Evolutionary conservation across 2,797 vertebrate species (phyloP).

Genomic region (Siniperca undulata): DNA sequence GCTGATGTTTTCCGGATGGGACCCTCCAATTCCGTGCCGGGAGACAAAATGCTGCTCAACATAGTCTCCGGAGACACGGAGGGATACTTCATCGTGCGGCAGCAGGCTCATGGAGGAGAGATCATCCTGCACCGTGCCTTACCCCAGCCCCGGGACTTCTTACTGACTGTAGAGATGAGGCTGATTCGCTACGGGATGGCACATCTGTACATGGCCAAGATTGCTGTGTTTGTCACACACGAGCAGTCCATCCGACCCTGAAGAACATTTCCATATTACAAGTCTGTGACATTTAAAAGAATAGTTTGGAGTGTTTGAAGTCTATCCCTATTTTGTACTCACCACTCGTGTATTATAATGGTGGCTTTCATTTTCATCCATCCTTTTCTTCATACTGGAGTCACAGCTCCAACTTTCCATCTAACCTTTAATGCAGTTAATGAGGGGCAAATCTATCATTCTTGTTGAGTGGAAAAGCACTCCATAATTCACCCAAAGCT

Average conservation of each 20-base stretch:
- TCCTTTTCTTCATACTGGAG: slow-evolving; percentile 4
- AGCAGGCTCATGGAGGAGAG: slow-evolving; percentile 87
- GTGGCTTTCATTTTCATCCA: slow-evolving; percentile 10
- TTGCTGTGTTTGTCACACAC: slow-evolving; percentile 90
- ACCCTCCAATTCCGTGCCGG: slow-evolving; percentile 88
- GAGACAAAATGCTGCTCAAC: slow-evolving; percentile 89
- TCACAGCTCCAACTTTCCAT: background rate
- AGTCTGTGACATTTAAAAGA: background rate
- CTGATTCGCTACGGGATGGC: slow-evolving; percentile 87
- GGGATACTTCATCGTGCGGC: slow-evolving; percentile 88
- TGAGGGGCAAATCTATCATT: background rate
- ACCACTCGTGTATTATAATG: background rate
- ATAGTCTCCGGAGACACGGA: slow-evolving; percentile 90
- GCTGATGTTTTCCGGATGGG: slow-evolving; percentile 93
- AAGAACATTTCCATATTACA: slow-evolving; percentile 39
- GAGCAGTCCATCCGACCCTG: slow-evolving; percentile 70
- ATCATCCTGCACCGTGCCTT: slow-evolving; percentile 87
- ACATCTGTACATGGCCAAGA: slow-evolving; percentile 90
- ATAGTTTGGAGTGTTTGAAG: background rate
- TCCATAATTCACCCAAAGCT: background rate
- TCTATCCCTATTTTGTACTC: background rate
- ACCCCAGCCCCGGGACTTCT: slow-evolving; percentile 88
- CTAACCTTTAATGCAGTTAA: background rate
- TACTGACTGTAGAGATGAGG: slow-evolving; percentile 92
- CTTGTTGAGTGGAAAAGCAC: slow-evolving; percentile 2